Evolutionary conservation across 2,888 invertebrate genomes (phyloP), one percentile per base, ranked within the genome.

Genomic region (Chaitophorus viminalis): DNA sequence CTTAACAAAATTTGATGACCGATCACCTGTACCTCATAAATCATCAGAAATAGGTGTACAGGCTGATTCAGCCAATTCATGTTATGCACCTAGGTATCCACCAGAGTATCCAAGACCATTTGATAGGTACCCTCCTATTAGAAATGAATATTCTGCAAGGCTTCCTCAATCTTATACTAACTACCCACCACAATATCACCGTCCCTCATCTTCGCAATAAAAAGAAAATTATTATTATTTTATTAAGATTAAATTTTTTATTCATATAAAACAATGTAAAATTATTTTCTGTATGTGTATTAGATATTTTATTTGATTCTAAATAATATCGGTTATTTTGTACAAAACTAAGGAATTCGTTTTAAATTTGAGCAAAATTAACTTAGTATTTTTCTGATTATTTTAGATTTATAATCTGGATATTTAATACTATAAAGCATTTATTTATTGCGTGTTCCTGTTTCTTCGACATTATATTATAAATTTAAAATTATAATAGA

Each of bases 401-500:
- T 79, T 81, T 65, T 46, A 86, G 72, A 78, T 78, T 79, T 79
- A 14, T 79, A 87, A 74, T 68, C 76, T 77, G 68, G 68, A 84
- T 84, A 84, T 68, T 84, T 77, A 84, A 84, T 87, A 81, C 79
- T 81, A 87, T 87, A 60, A 65, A 81, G 81, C 87, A 79, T 87
- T 81, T 84, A 72, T 79, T 76, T 77, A 65, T 87, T 74, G 87
- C 87, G 79, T 87, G 87, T 87, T 87, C 87, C 87, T 87, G 87
- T 87, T 78, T 87, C 36, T 78, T 75, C 70, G 29, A 72, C 52
- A 79, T 79, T 60, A 75, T 83, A 29, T 60, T 75, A n/a, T n/a
- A n/a, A n/a, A n/a, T n/a, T n/a, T n/a, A n/a, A n/a, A n/a, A n/a
- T n/a, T n/a, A 18, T 68, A 77, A 68, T 77, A 18, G 46, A 39